Percentiles rank a stretch among this genome's conserved stretches.
These are phyloP conservation scores for Lagopus leucura DNA, from an alignment of 2,113 vertebrate species.

Conservation along the genomic window DNA sequence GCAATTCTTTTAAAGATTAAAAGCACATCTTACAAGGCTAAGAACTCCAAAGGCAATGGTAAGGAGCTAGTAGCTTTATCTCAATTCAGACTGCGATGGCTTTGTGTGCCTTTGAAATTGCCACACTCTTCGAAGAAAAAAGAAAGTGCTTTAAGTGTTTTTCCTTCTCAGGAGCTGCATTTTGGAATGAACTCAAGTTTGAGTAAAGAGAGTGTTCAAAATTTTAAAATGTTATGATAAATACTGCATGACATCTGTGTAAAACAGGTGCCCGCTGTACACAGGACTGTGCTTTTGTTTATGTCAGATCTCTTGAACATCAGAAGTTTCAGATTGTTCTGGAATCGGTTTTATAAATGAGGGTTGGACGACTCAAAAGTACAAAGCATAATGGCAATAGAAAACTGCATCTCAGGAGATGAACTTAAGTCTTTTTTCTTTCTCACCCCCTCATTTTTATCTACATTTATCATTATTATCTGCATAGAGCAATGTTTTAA, in stretches of 20 bases:
- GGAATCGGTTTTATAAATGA: neutral
- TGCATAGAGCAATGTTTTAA: neutral
- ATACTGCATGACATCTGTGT: neutral
- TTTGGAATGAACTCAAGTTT: neutral
- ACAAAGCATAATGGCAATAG: neutral
- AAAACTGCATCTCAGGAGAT: neutral
- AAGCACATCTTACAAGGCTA: neutral
- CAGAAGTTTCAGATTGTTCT: neutral
- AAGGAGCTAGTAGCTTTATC: neutral
- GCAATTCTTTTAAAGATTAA: neutral
- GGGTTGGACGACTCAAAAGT: neutral
- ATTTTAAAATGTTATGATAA: neutral
- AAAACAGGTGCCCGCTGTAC: neutral
- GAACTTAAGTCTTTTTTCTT: neutral
- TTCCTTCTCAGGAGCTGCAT: neutral
- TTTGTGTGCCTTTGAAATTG: constrained; percentile 1
- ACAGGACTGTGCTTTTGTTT: neutral
- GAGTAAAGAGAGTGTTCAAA: neutral
- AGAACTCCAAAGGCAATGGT: neutral
- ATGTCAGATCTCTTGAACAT: neutral
- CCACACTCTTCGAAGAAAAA: constrained; percentile 2
- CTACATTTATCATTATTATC: neutral
- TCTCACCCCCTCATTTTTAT: neutral
- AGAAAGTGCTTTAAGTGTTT: neutral
- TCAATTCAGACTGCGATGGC: neutral